These are phyloP conservation scores for Macrosteles quadrilineatus DNA, from an alignment of 1,140 invertebrate genomes.

Conservation along the genomic window DNA sequence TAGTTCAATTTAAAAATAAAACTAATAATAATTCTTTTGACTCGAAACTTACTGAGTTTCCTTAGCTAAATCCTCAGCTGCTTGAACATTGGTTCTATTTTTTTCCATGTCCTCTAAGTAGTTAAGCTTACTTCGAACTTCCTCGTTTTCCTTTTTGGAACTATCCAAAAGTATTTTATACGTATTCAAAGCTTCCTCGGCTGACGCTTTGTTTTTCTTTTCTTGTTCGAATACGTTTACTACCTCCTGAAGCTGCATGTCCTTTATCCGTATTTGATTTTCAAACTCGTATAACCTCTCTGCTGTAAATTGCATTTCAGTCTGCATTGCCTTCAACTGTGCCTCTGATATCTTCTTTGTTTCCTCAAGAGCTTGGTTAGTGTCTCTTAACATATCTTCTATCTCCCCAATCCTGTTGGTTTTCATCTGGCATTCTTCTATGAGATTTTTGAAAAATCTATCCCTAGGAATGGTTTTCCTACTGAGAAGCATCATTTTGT, in stretches of 20 bases:
- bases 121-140: neutral
- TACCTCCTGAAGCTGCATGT: neutral
- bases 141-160: neutral
- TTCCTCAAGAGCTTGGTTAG: conserved; percentile 1
- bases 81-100: neutral
- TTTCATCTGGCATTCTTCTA: conserved; percentile 9
- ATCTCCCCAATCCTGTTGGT: neutral
- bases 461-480: conserved; percentile 4
- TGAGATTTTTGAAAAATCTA: conserved; percentile 13
- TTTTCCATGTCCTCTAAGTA: neutral
- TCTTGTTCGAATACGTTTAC: neutral
- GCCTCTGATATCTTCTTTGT: neutral
- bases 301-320: neutral
- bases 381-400: neutral
- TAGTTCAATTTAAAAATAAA: no score
- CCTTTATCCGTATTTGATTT: neutral
- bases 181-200: neutral
- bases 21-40: neutral
- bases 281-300: conserved; percentile 11
- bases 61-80: neutral
- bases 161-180: neutral
- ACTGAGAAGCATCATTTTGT: neutral
- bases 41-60: neutral
- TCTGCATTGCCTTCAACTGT: conserved; percentile 11
- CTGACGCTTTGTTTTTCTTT: neutral